Evolutionary conservation across 2,113 vertebrate genomes (phyloP).

Genomic region (Spea bombifrons): DNA sequence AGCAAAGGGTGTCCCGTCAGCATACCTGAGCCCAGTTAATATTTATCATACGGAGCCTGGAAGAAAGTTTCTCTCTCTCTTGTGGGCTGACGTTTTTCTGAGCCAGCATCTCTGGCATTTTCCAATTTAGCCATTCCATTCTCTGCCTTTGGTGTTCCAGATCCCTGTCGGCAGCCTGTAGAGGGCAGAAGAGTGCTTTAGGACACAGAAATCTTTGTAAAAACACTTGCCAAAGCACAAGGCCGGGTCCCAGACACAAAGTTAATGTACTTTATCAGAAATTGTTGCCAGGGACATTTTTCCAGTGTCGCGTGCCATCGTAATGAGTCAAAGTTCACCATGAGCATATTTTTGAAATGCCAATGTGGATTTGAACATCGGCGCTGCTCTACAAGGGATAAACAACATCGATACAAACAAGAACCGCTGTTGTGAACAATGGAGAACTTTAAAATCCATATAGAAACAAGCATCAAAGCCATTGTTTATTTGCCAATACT

Average conservation of each 20-base stretch:
- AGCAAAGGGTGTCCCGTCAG: neutral
- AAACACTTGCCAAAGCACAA: neutral
- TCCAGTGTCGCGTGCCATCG: too few species aligned
- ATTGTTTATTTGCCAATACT: too few species aligned
- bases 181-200: conserved; percentile 26
- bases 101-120: conserved; percentile 75
- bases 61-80: conserved; percentile 74
- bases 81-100: conserved; percentile 68
- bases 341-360: too few species aligned
- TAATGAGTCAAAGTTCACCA: too few species aligned
- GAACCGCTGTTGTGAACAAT: too few species aligned
- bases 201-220: neutral
- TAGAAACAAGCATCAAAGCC: too few species aligned
- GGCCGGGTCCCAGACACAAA: neutral
- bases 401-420: too few species aligned
- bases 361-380: too few species aligned
- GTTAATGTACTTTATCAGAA: neutral
- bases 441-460: too few species aligned
- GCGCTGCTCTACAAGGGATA: too few species aligned
- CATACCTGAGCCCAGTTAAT: conserved; percentile 82
- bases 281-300: neutral
- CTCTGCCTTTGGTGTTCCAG: conserved; percentile 76
- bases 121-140: conserved; percentile 83
- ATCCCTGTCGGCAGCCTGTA: conserved; percentile 75
- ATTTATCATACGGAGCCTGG: conserved; percentile 74